Conservation (phyloP, 2,888 invertebrate species). For the Melanostoma scalare region DNA sequence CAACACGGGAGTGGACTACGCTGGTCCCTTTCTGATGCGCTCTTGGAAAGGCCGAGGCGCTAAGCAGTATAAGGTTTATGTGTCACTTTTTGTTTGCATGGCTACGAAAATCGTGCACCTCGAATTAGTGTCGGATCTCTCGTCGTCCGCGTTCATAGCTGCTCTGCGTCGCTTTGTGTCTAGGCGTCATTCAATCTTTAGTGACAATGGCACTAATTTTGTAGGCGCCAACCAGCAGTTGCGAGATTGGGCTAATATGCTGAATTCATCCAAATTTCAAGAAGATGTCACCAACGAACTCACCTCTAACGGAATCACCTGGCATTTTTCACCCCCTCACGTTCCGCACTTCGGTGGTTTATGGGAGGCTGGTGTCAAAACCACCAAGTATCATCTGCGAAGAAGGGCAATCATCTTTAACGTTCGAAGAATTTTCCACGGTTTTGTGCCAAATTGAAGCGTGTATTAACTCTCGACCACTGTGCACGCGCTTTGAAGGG, state of each 20-base stretch:
- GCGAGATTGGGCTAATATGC: slow-evolving; percentile 31
- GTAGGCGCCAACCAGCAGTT: slow-evolving; percentile 60
- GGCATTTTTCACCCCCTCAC: slow-evolving; percentile 78
- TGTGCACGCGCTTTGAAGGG: slow-evolving; percentile 67
- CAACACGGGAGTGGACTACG: slow-evolving; percentile 67
- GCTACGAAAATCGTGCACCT: slow-evolving; percentile 74
- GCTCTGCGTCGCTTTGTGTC: slow-evolving; percentile 75
- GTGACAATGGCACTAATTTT: slow-evolving; percentile 68
- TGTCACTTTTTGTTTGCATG: slow-evolving; percentile 74
- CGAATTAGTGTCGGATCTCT: slow-evolving; percentile 52
- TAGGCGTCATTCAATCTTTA: slow-evolving; percentile 45
- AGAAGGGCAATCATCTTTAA: slow-evolving; percentile 73
- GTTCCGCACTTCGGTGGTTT: slow-evolving; percentile 78
- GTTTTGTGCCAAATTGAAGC: slow-evolving; percentile 76
- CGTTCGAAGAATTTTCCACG: slow-evolving; percentile 77
- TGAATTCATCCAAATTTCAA: slow-evolving; percentile 28
- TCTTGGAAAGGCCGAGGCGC: slow-evolving; percentile 57
- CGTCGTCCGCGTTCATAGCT: slow-evolving; percentile 75
- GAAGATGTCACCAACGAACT: slow-evolving; percentile 37
- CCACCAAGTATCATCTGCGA: slow-evolving; percentile 76
- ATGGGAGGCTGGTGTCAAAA: slow-evolving; percentile 78
- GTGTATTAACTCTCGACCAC: slow-evolving; percentile 77
- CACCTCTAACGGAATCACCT: slow-evolving; percentile 65
- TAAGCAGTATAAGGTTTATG: slow-evolving; percentile 68
- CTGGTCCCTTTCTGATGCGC: slow-evolving; percentile 64